Percentiles rank a stretch among this genome's conserved stretches.
phyloP scores from a whole-genome alignment of 2,797 vertebrate genomes.

The Bothrops alternatus region DNA sequence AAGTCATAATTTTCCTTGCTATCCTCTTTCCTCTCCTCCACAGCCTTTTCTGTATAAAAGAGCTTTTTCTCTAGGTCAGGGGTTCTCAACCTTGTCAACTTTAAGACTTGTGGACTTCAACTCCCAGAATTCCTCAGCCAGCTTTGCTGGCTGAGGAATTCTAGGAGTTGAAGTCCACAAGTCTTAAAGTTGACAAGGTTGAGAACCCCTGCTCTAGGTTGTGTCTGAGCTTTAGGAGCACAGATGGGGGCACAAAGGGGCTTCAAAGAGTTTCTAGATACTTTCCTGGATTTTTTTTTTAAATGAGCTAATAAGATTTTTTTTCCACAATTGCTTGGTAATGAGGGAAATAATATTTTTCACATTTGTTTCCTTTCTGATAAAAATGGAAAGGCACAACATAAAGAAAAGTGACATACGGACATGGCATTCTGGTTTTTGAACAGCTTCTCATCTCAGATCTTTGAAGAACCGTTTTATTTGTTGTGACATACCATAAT shows the following conservation, averaged over 20 bases:
- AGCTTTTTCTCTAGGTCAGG: neutral
- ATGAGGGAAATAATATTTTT: conserved; percentile 8
- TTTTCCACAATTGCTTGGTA: neutral
- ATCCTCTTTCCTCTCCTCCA: neutral
- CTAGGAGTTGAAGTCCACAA: too few species aligned
- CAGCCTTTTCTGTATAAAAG: neutral
- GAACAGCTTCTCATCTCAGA: neutral
- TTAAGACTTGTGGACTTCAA: too few species aligned
- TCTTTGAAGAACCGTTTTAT: conserved; percentile 21
- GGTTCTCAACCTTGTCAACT: too few species aligned
- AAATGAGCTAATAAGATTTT: neutral
- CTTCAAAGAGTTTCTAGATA: conserved; percentile 7
- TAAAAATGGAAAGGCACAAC: neutral
- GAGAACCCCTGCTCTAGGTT: too few species aligned
- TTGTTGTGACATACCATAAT: conserved; percentile 7
- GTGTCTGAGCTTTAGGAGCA: conserved; percentile 20
- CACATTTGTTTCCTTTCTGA: neutral
- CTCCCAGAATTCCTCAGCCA: too few species aligned
- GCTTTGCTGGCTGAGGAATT: too few species aligned
- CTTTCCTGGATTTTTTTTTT: neutral
- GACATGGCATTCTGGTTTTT: neutral
- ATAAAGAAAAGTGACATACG: neutral
- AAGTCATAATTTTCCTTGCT: conserved; percentile 16
- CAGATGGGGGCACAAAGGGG: neutral
- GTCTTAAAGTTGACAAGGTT: too few species aligned